phyloP scores from a whole-genome alignment of 2,797 vertebrate genomes.

The Syndactyla subalaris region DNA sequence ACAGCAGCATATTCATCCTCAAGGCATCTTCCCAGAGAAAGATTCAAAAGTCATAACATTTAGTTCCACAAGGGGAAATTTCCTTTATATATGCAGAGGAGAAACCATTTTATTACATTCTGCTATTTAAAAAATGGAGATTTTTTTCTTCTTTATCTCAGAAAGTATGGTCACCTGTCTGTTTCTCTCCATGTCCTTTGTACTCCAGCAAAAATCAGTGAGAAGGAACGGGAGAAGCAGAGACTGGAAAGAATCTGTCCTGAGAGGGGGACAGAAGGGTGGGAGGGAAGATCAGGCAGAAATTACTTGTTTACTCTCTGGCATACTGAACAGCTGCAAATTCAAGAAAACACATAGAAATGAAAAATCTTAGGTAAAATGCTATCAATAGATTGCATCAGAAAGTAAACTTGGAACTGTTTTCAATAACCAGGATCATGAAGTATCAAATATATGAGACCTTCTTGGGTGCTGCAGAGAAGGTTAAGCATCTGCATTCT shows the following conservation, averaged over 20 bases:
- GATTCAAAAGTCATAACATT: background rate
- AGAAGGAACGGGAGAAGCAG: background rate
- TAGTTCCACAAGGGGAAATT: background rate
- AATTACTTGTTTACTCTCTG: background rate
- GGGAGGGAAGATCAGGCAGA: background rate
- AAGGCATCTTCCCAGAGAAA: background rate
- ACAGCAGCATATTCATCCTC: background rate
- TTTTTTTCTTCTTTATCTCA: background rate
- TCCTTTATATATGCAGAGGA: background rate
- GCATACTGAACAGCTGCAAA: background rate
- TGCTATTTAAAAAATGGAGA: background rate
- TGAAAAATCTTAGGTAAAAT: background rate
- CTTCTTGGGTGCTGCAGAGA: background rate
- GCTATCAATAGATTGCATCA: background rate
- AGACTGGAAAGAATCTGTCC: background rate
- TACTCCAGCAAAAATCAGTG: background rate
- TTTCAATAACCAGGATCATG: background rate
- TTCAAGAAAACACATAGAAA: background rate
- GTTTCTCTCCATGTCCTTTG: background rate
- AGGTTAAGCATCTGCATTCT: background rate
- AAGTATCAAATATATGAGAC: background rate
- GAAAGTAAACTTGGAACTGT: background rate
- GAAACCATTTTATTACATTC: background rate
- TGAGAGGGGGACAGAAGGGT: background rate
- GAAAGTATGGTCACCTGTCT: background rate